Evolutionary conservation across 2,797 vertebrate genomes (phyloP).

Genomic region (Carcharodon carcharias): DNA sequence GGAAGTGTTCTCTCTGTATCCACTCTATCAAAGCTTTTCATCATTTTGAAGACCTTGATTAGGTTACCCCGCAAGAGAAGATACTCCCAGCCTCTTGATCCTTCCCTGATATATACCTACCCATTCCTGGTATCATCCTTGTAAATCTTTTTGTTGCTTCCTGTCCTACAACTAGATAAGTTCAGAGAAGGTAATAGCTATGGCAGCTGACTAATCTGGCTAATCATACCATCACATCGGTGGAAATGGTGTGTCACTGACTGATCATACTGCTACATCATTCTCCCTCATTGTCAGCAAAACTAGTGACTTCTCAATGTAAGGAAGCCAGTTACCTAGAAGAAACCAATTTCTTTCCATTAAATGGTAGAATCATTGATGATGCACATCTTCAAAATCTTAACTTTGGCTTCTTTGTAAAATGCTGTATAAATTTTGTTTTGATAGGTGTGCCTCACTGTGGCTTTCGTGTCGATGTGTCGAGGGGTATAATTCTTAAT

Average conservation of each 20-base stretch:
- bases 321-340: background rate
- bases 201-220: background rate
- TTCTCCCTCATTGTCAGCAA: background rate
- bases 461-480: conserved; percentile 50
- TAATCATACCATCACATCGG: background rate
- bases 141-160: background rate
- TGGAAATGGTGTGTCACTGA: background rate
- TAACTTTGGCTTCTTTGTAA: background rate
- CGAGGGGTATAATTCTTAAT: conserved; percentile 41
- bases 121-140: background rate
- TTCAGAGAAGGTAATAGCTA: background rate
- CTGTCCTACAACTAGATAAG: background rate
- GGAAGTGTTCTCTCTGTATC: background rate
- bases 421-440: conserved; percentile 1
- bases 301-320: background rate
- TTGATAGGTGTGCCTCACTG: conserved; percentile 47
- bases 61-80: background rate
- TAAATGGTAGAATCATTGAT: background rate
- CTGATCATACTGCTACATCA: background rate
- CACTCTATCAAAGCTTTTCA: background rate
- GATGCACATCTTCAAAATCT: background rate
- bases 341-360: background rate
- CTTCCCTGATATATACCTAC: background rate
- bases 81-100: background rate
- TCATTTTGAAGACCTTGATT: background rate